Conservation (phyloP, 2,888 invertebrate genomes). For the Cosmorhoe ocellata region DNA sequence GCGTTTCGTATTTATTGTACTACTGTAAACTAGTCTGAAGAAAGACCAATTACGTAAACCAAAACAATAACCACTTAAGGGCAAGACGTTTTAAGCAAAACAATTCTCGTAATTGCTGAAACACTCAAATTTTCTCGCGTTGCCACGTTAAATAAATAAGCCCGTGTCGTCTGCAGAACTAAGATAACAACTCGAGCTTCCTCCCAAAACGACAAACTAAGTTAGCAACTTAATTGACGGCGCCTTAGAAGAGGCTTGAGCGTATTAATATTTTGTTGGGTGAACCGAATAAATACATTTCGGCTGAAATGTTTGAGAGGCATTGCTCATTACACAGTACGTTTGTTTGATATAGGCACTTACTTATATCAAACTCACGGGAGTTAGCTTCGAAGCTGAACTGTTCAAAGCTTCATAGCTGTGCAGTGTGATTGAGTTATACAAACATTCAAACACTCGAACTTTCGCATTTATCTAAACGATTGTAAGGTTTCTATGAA, state of each 20-base stretch:
- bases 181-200: slow-evolving; percentile 58
- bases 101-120: slow-evolving; percentile 46
- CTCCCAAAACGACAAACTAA: slow-evolving; percentile 54
- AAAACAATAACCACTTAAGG: slow-evolving; percentile 17
- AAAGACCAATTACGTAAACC: slow-evolving; percentile 2
- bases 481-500: no score
- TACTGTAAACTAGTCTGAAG: neutral
- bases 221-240: slow-evolving; percentile 58
- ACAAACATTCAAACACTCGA: no score
- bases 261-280: slow-evolving; percentile 35
- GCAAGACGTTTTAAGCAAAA: slow-evolving; percentile 31
- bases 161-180: slow-evolving; percentile 62
- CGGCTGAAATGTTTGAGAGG: slow-evolving; percentile 2
- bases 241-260: slow-evolving; percentile 31
- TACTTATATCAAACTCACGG: no score
- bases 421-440: no score
- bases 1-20: no score
- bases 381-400: no score
- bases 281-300: slow-evolving; percentile 33
- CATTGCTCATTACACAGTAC: slow-evolving; percentile 5
- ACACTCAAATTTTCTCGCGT: slow-evolving; percentile 50
- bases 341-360: no score
- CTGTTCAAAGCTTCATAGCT: no score
- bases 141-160: slow-evolving; percentile 59
- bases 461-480: no score